Percentiles rank a stretch among this genome's conserved stretches.
These are phyloP conservation scores for Betta splendens DNA, from an alignment of 2,797 vertebrate species.

Conservation along the genomic window DNA sequence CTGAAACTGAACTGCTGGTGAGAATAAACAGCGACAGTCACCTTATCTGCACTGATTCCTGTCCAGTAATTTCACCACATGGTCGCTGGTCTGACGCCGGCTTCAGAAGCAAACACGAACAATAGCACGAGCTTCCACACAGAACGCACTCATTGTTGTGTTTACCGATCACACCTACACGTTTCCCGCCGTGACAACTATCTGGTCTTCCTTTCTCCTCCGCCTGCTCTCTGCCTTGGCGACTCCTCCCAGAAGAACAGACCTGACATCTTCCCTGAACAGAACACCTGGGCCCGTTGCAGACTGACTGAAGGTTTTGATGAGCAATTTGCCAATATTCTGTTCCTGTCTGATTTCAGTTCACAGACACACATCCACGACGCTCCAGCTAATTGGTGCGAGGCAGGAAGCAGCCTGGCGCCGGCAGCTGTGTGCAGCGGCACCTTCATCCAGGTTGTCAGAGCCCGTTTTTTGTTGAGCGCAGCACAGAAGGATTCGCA, in stretches of 20 bases:
- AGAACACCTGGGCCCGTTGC: constrained; percentile 12
- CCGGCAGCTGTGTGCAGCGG: constrained; percentile 19
- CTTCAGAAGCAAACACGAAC: neutral
- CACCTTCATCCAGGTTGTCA: constrained; percentile 14
- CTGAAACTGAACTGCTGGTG: too few relatives aligned
- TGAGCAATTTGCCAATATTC: constrained; percentile 37
- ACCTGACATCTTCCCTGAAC: constrained; percentile 3
- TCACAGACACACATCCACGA: constrained; percentile 37
- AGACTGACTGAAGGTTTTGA: constrained; percentile 23
- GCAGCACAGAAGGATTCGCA: neutral
- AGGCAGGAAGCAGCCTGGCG: constrained; percentile 13
- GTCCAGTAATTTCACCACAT: neutral
- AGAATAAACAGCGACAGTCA: too few relatives aligned
- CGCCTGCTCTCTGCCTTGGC: neutral
- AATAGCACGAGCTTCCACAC: neutral
- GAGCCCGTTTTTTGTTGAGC: neutral
- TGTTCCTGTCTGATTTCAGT: constrained; percentile 28
- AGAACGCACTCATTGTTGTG: neutral
- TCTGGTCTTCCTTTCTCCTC: neutral
- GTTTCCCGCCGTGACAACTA: neutral
- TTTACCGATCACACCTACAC: constrained; percentile 5
- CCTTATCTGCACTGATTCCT: neutral
- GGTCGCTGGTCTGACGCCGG: neutral
- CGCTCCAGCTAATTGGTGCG: constrained; percentile 37
- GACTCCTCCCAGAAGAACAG: constrained; percentile 8